Evolutionary conservation across 1,140 invertebrate species (phyloP), one percentile per base, ranked within the genome.

Genomic region (Pararge aegeria): DNA sequence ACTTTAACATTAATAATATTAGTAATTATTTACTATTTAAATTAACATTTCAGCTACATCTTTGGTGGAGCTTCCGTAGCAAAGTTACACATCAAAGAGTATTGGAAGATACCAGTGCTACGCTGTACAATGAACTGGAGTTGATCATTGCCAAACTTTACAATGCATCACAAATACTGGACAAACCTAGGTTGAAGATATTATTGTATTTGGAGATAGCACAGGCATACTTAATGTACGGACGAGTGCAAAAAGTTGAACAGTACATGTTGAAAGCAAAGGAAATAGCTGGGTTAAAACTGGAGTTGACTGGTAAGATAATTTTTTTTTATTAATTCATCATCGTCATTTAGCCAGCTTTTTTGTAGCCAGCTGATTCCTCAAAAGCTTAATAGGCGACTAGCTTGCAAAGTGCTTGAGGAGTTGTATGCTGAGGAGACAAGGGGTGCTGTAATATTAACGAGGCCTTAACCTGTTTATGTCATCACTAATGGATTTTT

Each of bases 21-120:
- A n/a, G n/a, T 10, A 9, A 1, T 30, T 5, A 10, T 1, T 10
- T 1, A 30, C 5, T 10, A 7, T 34, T 34, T 10, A 12, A 12
- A 0, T 1, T 34, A 0, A 10, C 30, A 10, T 54, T 90, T 80
- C 51, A 92, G 83, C 81, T 92, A 10, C 67, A 81, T 66, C 66
- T 91, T 13, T 96, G 95, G 95, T 97, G 96, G 96, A 77, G 91
- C 40, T 83, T 97, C 56, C 91, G 96, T 73, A 85, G 91, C 54
- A 90, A 95, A 68, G 90, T 93, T n/a, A 78, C 95, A 15, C 94
- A 97, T 77, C 96, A 97, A 80, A 87, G 91, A 60, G 83, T 94
- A 37, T 78, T 97, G 12, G 94, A 96, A 68, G 96, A 97, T 61
- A 85, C 90, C 29, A 95, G 94, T 46, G 91, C 92, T 2, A 85